A percentile compares a stretch with the other conserved stretches of the same genome.
phyloP scores from a whole-genome alignment of 2,113 vertebrate species.

The Rhinolophus sinicus region DNA sequence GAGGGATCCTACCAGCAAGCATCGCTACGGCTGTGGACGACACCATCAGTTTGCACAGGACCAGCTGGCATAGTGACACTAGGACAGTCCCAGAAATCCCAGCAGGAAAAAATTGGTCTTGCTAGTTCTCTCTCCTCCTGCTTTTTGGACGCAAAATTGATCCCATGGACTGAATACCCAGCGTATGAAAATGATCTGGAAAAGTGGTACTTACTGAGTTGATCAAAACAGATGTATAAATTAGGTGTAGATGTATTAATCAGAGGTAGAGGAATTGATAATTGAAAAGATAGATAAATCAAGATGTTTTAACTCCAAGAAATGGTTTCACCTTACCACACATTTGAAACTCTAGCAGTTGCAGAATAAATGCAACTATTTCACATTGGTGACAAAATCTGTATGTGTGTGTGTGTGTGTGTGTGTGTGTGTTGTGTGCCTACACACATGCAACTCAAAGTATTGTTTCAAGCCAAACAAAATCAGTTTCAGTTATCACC shows the following conservation, averaged over 20 bases:
- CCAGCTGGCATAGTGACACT: not conserved
- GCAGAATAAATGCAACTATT: not conserved
- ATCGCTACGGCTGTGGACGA: not conserved
- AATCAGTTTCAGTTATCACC: not conserved
- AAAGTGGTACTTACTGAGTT: not conserved
- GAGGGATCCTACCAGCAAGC: not conserved
- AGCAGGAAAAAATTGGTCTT: not conserved
- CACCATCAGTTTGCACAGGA: not conserved
- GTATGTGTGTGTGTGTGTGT: not conserved
- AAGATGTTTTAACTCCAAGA: not conserved
- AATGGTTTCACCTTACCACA: not conserved
- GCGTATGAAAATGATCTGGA: not conserved
- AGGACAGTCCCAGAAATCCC: not conserved
- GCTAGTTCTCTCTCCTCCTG: not conserved
- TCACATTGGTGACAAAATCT: not conserved
- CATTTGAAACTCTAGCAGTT: not conserved
- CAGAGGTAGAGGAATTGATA: not conserved
- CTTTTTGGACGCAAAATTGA: not conserved
- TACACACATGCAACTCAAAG: not conserved
- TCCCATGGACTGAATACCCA: not conserved
- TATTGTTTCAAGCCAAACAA: not conserved
- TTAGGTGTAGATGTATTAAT: not conserved
- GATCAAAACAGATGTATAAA: not conserved
- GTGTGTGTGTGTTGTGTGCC: not conserved
- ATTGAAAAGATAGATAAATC: not conserved